A percentile compares a stretch with the other conserved stretches of the same genome.
phyloP scores from a whole-genome alignment of 2,797 vertebrate species.

The Harpagifer antarcticus region DNA sequence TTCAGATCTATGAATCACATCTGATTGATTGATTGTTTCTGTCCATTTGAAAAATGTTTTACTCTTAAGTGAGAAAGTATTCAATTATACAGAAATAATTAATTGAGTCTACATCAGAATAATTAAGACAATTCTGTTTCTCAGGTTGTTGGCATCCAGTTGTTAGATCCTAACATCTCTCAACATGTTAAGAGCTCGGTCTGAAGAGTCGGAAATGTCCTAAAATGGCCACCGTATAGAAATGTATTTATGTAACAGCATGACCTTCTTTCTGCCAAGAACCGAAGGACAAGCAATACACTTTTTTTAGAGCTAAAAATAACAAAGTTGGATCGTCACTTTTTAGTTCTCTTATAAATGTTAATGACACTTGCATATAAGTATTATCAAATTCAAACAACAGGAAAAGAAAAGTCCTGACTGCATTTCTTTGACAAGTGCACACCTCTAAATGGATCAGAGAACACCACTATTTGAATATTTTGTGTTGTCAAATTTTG shows the following conservation, averaged over 20 bases:
- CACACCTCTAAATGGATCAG: neutral
- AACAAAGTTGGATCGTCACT: too few relatives aligned
- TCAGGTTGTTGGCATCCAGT: neutral
- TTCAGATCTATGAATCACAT: neutral
- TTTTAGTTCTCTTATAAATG: too few relatives aligned
- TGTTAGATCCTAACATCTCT: neutral
- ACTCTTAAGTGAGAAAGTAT: too few relatives aligned
- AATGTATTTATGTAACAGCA: neutral
- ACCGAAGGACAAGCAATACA: neutral
- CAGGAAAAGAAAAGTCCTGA: neutral
- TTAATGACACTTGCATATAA: too few relatives aligned
- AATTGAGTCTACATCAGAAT: too few relatives aligned
- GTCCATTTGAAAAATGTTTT: too few relatives aligned
- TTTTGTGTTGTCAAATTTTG: neutral
- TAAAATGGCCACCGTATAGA: neutral
- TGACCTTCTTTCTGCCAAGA: neutral
- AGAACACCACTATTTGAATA: neutral
- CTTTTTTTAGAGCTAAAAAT: too few relatives aligned
- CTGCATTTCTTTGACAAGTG: neutral
- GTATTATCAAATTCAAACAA: neutral
- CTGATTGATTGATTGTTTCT: neutral
- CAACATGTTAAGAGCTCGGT: neutral
- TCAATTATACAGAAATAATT: too few relatives aligned
- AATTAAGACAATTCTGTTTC: neutral
- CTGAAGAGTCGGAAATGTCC: neutral